Percentiles rank a stretch among this genome's conserved stretches.
These are phyloP conservation scores for Triplophysa yarkandensis DNA, from an alignment of 2,797 vertebrate species.

Conservation along the genomic window DNA sequence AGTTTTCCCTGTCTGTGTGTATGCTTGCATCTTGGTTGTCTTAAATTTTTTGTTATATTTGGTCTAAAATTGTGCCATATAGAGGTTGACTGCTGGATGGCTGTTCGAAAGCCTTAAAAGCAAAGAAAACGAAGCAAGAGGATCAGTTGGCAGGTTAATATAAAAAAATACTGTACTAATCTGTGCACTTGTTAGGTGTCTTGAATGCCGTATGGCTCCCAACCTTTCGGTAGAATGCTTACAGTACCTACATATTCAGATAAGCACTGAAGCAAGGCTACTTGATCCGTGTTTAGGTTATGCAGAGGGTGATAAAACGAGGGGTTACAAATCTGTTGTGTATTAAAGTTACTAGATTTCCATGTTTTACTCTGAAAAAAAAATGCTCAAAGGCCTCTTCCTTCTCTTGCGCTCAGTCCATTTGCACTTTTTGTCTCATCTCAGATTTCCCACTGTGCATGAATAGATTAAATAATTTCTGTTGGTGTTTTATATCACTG, in stretches of 20 bases:
- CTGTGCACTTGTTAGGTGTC: neutral
- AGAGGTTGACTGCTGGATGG: constrained; percentile 12
- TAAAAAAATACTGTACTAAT: constrained; percentile 8
- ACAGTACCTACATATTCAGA: constrained; percentile 13
- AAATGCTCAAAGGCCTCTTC: neutral
- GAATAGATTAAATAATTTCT: neutral
- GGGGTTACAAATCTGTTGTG: neutral
- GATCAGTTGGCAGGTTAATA: neutral
- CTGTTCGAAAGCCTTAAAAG: constrained; percentile 30
- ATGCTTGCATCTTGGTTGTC: neutral
- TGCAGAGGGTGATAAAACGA: neutral
- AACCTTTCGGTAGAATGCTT: constrained; percentile 1
- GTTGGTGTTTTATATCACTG: constrained; percentile 28
- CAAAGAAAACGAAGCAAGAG: neutral
- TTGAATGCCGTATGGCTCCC: too few species aligned
- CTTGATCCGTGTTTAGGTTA: neutral
- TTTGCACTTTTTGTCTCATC: constrained; percentile 29
- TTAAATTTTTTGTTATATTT: constrained; percentile 4
- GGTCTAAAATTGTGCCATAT: constrained; percentile 26
- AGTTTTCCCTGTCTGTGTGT: neutral
- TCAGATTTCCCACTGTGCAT: constrained; percentile 47
- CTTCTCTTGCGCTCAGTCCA: constrained; percentile 16
- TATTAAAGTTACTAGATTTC: neutral
- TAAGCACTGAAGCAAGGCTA: neutral
- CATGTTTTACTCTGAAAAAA: neutral